Percentiles rank a stretch among this genome's conserved stretches.
These are phyloP conservation scores for Ditula angustiorana DNA, from an alignment of 2,888 invertebrate species.

Conservation along the genomic window DNA sequence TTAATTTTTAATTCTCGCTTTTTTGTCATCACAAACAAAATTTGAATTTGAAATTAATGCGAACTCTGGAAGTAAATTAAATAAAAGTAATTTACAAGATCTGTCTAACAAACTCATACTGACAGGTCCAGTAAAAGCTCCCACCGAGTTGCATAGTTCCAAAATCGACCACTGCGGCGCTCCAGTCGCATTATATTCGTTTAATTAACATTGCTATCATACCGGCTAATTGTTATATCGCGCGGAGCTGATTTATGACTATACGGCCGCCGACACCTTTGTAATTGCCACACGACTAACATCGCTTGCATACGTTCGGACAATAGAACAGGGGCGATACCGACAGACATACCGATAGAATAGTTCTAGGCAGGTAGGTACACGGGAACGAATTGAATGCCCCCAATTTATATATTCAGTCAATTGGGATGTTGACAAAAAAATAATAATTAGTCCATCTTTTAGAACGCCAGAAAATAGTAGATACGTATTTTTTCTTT, in stretches of 20 bases:
- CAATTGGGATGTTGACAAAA: no score
- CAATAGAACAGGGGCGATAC: slow-evolving; percentile 54
- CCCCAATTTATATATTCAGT: no score
- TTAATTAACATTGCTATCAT: slow-evolving; percentile 86
- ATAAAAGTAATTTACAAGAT: no score
- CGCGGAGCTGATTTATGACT: slow-evolving; percentile 82
- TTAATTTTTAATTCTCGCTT: no score
- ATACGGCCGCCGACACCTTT: slow-evolving; percentile 81
- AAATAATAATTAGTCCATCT: no score
- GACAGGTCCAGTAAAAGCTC: no score
- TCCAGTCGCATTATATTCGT: slow-evolving; percentile 71
- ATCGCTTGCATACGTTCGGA: slow-evolving; percentile 67
- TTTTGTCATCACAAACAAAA: no score
- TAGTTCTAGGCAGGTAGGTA: slow-evolving; percentile 39
- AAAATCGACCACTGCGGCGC: slow-evolving; percentile 57
- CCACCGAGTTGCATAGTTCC: slow-evolving; percentile 46
- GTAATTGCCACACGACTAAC: slow-evolving; percentile 78
- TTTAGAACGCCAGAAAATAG: no score
- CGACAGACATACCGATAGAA: slow-evolving; percentile 31
- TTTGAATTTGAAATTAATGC: no score
- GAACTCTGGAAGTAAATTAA: no score
- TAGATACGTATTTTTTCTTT: no score
- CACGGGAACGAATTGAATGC: not conserved
- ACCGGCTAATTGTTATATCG: slow-evolving; percentile 86
- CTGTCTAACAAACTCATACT: no score